These are phyloP conservation scores for Cisticola juncidis DNA, from an alignment of 2,113 vertebrate species.

Conservation along the genomic window DNA sequence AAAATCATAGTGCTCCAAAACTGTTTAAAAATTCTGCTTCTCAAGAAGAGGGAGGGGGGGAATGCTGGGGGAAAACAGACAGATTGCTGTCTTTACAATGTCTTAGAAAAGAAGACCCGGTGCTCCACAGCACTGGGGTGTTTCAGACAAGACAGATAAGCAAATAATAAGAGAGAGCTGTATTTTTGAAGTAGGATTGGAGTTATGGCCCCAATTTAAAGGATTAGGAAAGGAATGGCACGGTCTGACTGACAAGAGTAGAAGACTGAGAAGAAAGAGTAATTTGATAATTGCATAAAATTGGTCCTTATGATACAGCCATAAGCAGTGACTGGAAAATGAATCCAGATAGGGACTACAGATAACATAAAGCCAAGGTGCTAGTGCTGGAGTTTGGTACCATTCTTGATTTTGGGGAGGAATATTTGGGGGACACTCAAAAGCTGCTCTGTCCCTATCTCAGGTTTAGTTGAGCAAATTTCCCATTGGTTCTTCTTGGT, in stretches of 20 bases:
- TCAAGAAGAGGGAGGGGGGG: fast-evolving
- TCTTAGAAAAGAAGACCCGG: background rate
- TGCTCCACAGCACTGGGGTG: background rate
- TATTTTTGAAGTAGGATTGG: background rate
- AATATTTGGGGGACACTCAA: background rate
- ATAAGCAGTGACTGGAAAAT: background rate
- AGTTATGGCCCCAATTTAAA: background rate
- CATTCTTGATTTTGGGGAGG: background rate
- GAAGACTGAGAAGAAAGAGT: background rate
- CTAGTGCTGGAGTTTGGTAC: background rate
- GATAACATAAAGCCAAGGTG: background rate
- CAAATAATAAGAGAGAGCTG: background rate
- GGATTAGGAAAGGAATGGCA: background rate
- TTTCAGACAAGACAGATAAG: background rate
- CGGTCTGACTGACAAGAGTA: background rate
- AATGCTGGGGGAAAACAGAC: background rate
- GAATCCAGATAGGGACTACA: background rate
- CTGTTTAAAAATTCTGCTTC: background rate
- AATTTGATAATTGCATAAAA: background rate
- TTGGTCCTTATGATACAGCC: background rate
- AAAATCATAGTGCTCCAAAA: background rate
- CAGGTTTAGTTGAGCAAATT: background rate
- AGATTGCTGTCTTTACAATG: background rate
- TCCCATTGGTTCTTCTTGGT: background rate
- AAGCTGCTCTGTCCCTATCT: background rate